Percentiles rank a stretch among this genome's conserved stretches.
phyloP scores from a whole-genome alignment of 1,140 invertebrate genomes.

The Caenorhabditis latens region DNA sequence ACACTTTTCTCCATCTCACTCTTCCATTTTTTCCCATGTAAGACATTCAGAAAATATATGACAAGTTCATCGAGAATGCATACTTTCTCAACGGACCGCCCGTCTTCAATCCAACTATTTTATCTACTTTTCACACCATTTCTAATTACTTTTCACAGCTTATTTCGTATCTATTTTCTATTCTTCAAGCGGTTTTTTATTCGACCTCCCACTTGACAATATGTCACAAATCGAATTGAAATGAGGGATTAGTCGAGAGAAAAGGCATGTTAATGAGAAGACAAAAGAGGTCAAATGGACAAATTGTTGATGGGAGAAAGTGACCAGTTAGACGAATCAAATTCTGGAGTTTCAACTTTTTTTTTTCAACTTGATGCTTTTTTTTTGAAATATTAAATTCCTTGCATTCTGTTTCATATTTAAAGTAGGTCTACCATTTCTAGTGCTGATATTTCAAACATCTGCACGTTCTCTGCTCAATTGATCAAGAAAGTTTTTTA shows the following conservation, averaged over 20 bases:
- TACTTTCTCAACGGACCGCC: neutral
- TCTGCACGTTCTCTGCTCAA: no score
- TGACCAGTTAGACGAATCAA: neutral
- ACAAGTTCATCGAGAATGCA: conserved; percentile 48
- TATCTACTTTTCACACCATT: conserved; percentile 28
- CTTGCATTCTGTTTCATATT: no score
- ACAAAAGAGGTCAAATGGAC: conserved; percentile 18
- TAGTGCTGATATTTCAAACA: no score
- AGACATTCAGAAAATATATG: conserved; percentile 30
- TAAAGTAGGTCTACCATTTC: no score
- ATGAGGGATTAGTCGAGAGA: conserved; percentile 18
- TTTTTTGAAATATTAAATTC: no score
- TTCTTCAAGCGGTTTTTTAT: neutral
- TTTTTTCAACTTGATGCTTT: neutral
- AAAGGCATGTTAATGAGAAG: conserved; percentile 41
- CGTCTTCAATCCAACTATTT: neutral
- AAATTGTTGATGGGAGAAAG: conserved; percentile 4
- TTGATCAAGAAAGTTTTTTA: no score
- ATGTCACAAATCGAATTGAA: conserved; percentile 46
- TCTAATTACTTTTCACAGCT: neutral
- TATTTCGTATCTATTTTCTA: neutral
- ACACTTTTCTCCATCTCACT: neutral
- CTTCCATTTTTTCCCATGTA: conserved; percentile 43
- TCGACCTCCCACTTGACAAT: conserved; percentile 20
- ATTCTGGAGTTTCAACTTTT: neutral